Base-by-base conservation (phyloP, 2,888 invertebrate genomes). In the Meghimatium bilineatum region DNA sequence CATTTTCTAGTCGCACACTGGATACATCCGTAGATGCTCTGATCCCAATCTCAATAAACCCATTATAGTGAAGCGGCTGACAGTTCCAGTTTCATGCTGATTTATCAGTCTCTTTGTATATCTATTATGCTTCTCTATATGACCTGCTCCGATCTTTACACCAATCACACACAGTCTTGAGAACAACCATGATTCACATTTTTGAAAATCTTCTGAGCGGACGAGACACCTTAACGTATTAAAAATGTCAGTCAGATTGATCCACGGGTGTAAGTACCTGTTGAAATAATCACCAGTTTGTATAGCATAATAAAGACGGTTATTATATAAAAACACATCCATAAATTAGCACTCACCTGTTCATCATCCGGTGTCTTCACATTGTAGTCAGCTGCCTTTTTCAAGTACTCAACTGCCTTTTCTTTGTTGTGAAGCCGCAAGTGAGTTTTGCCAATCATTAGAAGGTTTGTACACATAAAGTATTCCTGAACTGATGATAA, bases 351-450 rank as follows among this genome's bases (percentile, higher is more conserved):
- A 82, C 29, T 34, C 23, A 82, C 79, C 78, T 79, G 72, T 36
- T 80, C 71, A 80, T 84, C 80, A 38, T 79, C 75, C 32, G 80
- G 84, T 17, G 76, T 76, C 36, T 34, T 69, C 0, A 84, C 36
- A 26, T 56, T 63, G 32, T 72, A 80, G 67, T 84, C 84, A 26
- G 56, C 52, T 44, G 80, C 71, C n/a, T 71, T 75, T 66, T 84
- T 72, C 44, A 84, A 69, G 32, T 67, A 84, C 49, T 84, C 84
- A 14, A 80, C 76, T 29, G 84, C 84, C 60, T 84, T 84, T 36
- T 80, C 80, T 49, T 84, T 84, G 60, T 84, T 80, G 23, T 80
- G 76, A 0, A 84, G 32, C 26, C 76, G 44, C 32, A 75, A 23
- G 67, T 84, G 71, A 10, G 76, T 69, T 36, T 84, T 84, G 20